Conservation (phyloP, 1,140 invertebrate genomes). For the Sesamia nonagrioides region DNA sequence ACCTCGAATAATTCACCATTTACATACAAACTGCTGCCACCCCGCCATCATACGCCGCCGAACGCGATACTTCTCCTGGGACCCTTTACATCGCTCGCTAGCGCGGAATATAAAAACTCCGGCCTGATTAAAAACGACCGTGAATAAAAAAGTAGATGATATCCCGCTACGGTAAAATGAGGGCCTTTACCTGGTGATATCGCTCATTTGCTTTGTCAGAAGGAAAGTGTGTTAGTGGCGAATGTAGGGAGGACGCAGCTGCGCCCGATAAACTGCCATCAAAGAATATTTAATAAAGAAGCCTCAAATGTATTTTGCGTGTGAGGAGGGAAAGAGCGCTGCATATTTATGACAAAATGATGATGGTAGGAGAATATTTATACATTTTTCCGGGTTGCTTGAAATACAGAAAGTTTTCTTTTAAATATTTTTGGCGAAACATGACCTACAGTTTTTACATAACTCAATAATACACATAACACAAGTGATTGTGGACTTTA, state of each 20-base stretch:
- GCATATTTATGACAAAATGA: constrained; percentile 10
- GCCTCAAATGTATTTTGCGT: constrained; percentile 23
- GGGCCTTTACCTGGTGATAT: constrained; percentile 25
- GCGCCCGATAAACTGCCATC: constrained; percentile 23
- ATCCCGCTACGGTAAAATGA: neutral
- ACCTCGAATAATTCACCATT: constrained; percentile 60
- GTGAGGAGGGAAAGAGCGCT: constrained; percentile 11
- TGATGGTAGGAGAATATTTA: constrained; percentile 2
- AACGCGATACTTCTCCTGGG: constrained; percentile 6
- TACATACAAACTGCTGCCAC: constrained; percentile 60
- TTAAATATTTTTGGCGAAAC: neutral
- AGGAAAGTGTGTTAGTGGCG: constrained; percentile 16
- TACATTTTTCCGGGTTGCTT: neutral
- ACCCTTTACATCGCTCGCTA: constrained; percentile 31
- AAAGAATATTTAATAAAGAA: constrained; percentile 35
- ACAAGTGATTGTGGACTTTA: too few species aligned
- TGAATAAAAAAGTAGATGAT: constrained; percentile 23
- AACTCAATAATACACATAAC: neutral
- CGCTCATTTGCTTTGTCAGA: constrained; percentile 36
- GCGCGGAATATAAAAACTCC: constrained; percentile 27
- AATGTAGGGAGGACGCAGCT: constrained; percentile 17
- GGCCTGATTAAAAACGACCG: constrained; percentile 29
- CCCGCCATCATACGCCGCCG: constrained; percentile 27
- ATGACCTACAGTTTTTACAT: neutral
- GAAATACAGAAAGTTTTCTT: neutral